These are phyloP conservation scores for Calidris pugnax DNA, from an alignment of 2,113 vertebrate genomes.

Conservation along the genomic window DNA sequence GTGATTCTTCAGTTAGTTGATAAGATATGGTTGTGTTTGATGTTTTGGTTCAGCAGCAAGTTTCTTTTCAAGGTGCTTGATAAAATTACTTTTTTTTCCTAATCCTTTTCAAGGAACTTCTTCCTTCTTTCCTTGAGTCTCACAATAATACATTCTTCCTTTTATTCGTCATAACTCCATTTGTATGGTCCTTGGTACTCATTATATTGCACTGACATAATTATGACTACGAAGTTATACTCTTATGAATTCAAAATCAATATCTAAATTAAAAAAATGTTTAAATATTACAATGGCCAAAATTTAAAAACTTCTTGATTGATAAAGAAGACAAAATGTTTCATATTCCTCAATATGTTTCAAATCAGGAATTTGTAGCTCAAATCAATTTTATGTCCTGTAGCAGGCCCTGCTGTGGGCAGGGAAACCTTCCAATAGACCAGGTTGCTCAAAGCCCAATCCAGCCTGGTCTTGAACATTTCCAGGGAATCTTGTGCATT, in stretches of 20 bases:
- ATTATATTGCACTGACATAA: background rate
- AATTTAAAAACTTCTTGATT: background rate
- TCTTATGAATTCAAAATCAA: background rate
- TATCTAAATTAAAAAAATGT: background rate
- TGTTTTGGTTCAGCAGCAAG: background rate
- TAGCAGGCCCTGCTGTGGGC: background rate
- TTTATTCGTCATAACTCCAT: background rate
- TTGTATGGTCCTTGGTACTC: background rate
- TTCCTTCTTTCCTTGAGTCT: background rate
- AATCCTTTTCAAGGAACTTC: background rate
- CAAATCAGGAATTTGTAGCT: background rate
- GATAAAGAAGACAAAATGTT: background rate
- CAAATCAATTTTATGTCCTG: background rate
- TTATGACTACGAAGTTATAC: background rate
- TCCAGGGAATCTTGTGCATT: too few species aligned
- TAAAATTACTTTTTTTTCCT: background rate
- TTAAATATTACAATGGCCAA: background rate
- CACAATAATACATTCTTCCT: background rate
- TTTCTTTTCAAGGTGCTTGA: background rate
- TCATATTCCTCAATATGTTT: background rate
- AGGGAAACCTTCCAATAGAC: too few species aligned
- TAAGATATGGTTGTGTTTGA: background rate
- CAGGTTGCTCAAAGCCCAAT: too few species aligned
- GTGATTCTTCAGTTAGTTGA: background rate
- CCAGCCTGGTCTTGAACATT: too few species aligned